These are phyloP conservation scores for Aphelocoma coerulescens DNA, from an alignment of 2,113 vertebrate genomes.

Conservation along the genomic window DNA sequence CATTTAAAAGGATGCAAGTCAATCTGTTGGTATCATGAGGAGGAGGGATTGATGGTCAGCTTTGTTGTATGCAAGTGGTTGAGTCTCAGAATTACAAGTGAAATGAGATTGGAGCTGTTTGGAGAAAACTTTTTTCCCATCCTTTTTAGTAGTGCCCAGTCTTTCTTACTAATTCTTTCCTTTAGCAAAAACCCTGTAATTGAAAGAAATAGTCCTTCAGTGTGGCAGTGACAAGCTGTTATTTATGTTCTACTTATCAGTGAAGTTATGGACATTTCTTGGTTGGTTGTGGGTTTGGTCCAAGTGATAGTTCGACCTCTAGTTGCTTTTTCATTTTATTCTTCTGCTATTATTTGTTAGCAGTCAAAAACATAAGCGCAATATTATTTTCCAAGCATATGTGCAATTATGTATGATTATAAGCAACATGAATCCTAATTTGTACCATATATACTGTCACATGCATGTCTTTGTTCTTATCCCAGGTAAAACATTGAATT, in stretches of 20 bases:
- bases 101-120: neutral
- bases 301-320: neutral
- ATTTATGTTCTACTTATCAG: neutral
- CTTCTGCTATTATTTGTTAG: neutral
- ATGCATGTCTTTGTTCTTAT: neutral
- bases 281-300: neutral
- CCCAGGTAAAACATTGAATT: neutral
- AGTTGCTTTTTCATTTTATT: neutral
- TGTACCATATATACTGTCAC: neutral
- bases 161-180: neutral
- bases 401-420: conserved; percentile 23
- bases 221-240: neutral
- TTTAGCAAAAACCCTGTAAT: neutral
- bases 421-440: neutral
- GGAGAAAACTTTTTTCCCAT: neutral
- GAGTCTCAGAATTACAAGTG: neutral
- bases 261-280: neutral
- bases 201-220: neutral
- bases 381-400: conserved; percentile 1
- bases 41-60: neutral
- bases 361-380: neutral
- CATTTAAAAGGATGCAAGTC: neutral
- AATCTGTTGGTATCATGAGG: neutral
- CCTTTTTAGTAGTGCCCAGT: neutral
- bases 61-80: neutral